These are phyloP conservation scores for Crotalus tigris DNA, from an alignment of 2,113 vertebrate species.

Conservation along the genomic window DNA sequence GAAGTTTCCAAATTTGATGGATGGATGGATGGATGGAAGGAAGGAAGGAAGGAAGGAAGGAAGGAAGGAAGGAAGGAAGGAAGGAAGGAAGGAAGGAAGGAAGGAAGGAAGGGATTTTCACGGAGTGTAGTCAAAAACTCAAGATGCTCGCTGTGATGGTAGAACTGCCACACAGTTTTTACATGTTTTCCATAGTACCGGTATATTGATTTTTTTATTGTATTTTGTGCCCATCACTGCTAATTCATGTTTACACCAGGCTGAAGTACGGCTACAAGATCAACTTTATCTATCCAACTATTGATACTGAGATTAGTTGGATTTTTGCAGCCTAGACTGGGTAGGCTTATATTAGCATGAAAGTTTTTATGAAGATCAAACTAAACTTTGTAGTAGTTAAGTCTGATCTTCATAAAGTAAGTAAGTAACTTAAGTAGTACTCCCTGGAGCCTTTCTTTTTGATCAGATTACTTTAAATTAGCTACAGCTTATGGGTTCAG, in stretches of 20 bases:
- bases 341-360: background rate
- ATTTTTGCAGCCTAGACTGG: background rate
- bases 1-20: background rate
- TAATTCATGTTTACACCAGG: background rate
- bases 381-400: background rate
- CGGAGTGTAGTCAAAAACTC: background rate
- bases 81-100: no score
- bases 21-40: no score
- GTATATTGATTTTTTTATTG: background rate
- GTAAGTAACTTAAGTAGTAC: background rate
- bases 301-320: background rate
- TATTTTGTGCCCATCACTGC: background rate
- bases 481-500: background rate
- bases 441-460: background rate
- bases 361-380: background rate
- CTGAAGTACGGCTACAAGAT: background rate
- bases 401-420: no score
- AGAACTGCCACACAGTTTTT: background rate
- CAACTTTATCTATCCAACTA: background rate
- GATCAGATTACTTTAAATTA: background rate
- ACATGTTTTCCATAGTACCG: background rate
- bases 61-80: background rate
- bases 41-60: background rate
- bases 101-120: background rate
- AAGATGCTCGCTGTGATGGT: background rate